phyloP scores from a whole-genome alignment of 2,888 invertebrate species.

The Drosophila kokeensis region DNA sequence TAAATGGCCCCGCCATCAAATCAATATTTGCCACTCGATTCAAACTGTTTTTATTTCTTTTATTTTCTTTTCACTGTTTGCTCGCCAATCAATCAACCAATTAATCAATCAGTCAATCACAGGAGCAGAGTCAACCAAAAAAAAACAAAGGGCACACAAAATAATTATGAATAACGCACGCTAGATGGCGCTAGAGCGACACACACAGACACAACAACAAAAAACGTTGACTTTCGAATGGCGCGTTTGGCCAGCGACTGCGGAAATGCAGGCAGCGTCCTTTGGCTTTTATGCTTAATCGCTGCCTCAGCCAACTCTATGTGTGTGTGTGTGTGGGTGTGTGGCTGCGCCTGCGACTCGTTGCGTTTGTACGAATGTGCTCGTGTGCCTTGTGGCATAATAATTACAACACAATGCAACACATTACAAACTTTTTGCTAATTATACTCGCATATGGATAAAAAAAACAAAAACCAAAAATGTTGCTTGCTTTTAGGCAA shows the following conservation, averaged over 20 bases:
- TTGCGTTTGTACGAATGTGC: constrained; percentile 8
- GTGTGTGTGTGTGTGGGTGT: constrained; percentile 14
- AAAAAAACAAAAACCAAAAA: neutral
- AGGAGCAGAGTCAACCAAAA: neutral
- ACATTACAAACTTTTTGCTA: constrained; percentile 24
- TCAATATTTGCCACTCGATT: constrained; percentile 5
- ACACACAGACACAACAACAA: constrained; percentile 17
- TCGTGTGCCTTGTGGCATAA: constrained; percentile 17
- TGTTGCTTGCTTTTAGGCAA: constrained; percentile 16
- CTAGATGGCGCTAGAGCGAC: constrained; percentile 6
- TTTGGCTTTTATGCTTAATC: constrained; percentile 72
- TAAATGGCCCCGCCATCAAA: constrained; percentile 93
- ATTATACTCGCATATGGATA: constrained; percentile 18
- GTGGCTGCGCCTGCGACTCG: constrained; percentile 61
- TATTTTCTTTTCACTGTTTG: constrained; percentile 5
- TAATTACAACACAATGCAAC: constrained; percentile 22
- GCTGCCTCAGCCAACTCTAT: constrained; percentile 16
- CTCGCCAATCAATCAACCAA: neutral
- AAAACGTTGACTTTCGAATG: constrained; percentile 46
- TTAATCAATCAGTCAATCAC: constrained; percentile 5
- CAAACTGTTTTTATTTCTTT: neutral
- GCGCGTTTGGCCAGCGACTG: constrained; percentile 76
- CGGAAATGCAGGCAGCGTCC: constrained; percentile 64
- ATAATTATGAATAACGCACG: constrained; percentile 18
- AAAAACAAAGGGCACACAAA: constrained; percentile 10